A percentile compares a stretch with the other conserved stretches of the same genome.
Conservation (phyloP, 2,113 vertebrate genomes). For the Oncorhynchus clarkii region DNA sequence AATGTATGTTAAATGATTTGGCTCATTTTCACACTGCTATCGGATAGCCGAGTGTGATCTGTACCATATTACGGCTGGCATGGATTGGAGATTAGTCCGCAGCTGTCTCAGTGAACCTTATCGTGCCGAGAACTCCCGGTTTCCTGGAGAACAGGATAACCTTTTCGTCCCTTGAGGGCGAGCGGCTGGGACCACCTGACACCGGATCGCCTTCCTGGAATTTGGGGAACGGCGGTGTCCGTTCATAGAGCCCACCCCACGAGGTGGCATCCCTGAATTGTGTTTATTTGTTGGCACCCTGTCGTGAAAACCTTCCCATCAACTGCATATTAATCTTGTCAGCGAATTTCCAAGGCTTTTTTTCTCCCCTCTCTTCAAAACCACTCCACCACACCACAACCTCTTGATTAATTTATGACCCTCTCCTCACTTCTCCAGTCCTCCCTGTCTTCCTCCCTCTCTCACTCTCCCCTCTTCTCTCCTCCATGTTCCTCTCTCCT, state of each 20-base stretch:
- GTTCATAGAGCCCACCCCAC: slow-evolving; percentile 35
- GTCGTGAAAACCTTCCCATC: slow-evolving; percentile 87
- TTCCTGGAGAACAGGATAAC: slow-evolving; percentile 65
- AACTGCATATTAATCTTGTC: slow-evolving; percentile 94
- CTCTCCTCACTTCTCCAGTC: slow-evolving; percentile 48
- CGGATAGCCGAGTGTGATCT: slow-evolving; percentile 51
- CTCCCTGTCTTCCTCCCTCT: neutral
- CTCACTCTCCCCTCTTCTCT: neutral
- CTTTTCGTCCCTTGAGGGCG: slow-evolving; percentile 53
- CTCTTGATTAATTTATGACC: slow-evolving; percentile 62
- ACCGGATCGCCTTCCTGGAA: slow-evolving; percentile 70
- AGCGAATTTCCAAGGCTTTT: slow-evolving; percentile 73
- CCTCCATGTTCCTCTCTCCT: neutral
- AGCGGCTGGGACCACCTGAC: slow-evolving; percentile 64
- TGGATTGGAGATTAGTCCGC: slow-evolving; percentile 66
- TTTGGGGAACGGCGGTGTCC: slow-evolving; percentile 71
- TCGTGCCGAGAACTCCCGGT: slow-evolving; percentile 48
- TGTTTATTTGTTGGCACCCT: slow-evolving; percentile 96
- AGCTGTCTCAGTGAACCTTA: slow-evolving; percentile 66
- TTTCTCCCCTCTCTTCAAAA: slow-evolving; percentile 56
- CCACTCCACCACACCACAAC: slow-evolving; percentile 9
- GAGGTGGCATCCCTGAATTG: slow-evolving; percentile 82
- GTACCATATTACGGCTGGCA: slow-evolving; percentile 50
- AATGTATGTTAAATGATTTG: slow-evolving; percentile 54
- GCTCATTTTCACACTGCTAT: slow-evolving; percentile 70